These are phyloP conservation scores for Lytechinus variegatus DNA, from an alignment of 35 echinoderm and acorn worm genomes.

Conservation along the genomic window DNA sequence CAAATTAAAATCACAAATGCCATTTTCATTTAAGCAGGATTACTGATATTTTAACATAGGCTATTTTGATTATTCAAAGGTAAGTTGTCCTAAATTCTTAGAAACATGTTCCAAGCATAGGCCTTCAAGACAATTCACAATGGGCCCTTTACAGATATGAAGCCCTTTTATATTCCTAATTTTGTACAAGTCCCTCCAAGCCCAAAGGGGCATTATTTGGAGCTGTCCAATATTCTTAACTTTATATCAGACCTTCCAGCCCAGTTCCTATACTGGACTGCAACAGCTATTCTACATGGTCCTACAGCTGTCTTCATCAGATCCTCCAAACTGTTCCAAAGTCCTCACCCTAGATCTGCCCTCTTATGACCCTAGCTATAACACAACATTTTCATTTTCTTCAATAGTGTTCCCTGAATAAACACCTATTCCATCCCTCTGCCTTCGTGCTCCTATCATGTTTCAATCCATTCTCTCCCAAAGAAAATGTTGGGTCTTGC, in stretches of 20 bases:
- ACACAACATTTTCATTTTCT: slow-evolving; percentile 37
- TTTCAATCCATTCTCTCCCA: slow-evolving; percentile 16
- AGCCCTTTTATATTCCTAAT: no score
- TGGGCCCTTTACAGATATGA: no score
- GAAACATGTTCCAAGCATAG: neutral
- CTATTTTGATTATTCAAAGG: neutral
- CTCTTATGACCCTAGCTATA: neutral
- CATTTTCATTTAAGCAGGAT: neutral
- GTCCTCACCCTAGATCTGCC: neutral
- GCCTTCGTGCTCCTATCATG: slow-evolving; percentile 3
- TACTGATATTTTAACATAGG: neutral
- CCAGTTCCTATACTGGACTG: no score
- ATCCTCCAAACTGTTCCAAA: neutral
- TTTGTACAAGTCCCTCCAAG: no score
- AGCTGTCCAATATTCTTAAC: no score
- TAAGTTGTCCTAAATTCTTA: neutral
- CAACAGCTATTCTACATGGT: no score
- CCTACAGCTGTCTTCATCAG: neutral
- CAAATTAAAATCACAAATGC: neutral
- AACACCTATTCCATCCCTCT: slow-evolving; percentile 32
- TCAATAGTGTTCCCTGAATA: neutral
- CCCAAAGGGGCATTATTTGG: no score
- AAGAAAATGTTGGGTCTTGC: slow-evolving; percentile 10
- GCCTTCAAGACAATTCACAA: no score
- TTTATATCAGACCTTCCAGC: no score